These are phyloP conservation scores for Alectura lathami DNA, from an alignment of 2,113 vertebrate genomes.

Conservation along the genomic window DNA sequence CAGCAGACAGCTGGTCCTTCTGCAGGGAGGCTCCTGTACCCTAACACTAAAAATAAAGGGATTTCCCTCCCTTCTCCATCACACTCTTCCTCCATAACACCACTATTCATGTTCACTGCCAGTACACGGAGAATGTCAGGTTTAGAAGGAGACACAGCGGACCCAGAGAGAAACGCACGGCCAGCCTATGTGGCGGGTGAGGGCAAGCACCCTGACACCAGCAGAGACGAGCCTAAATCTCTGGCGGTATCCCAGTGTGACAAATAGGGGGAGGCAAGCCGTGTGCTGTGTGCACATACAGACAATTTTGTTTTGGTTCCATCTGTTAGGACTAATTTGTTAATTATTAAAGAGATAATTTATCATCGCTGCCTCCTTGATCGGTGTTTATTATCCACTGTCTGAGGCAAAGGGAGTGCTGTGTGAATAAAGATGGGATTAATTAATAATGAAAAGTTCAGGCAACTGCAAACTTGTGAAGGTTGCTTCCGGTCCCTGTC, in stretches of 20 bases:
- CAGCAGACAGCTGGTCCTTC: background rate
- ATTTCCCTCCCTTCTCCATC: background rate
- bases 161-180: background rate
- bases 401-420: slow-evolving; percentile 60
- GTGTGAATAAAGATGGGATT: slow-evolving; percentile 72
- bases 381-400: slow-evolving; percentile 73
- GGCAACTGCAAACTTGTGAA: background rate
- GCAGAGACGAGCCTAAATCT: background rate
- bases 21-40: background rate
- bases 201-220: background rate
- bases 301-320: slow-evolving; percentile 72
- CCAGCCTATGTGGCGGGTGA: background rate
- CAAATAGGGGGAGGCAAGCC: background rate
- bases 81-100: background rate
- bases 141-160: background rate
- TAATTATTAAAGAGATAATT: slow-evolving; percentile 79
- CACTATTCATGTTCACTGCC: background rate
- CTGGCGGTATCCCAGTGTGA: background rate
- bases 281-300: slow-evolving; percentile 8
- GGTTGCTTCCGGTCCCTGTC: background rate
- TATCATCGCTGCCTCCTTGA: slow-evolving; percentile 71
- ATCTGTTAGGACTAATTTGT: slow-evolving; percentile 79
- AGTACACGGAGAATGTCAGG: background rate
- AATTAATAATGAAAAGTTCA: slow-evolving; percentile 73
- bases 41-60: background rate